phyloP scores from a whole-genome alignment of 2,888 invertebrate species.

The Lasioglossum oenotherae region DNA sequence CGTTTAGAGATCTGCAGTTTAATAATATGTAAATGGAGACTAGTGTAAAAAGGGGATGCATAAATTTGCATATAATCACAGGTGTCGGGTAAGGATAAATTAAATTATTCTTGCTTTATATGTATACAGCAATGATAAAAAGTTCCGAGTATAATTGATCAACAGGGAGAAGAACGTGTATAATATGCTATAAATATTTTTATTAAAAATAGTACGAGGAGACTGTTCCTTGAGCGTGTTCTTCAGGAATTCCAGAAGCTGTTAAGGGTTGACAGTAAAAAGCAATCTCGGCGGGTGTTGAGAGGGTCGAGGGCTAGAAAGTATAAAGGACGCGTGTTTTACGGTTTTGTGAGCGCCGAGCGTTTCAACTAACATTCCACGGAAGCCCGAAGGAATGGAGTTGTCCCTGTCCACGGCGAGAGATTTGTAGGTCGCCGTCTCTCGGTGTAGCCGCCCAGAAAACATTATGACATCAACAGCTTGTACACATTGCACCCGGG shows the following conservation, averaged over 20 bases:
- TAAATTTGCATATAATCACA: neutral
- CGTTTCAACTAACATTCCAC: conserved; percentile 81
- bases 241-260: neutral
- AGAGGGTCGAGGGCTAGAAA: conserved; percentile 51
- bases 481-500: neutral
- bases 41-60: neutral
- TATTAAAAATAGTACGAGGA: neutral
- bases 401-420: conserved; percentile 74
- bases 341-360: conserved; percentile 43
- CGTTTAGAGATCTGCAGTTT: neutral
- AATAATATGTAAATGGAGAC: neutral
- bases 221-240: neutral
- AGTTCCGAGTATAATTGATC: neutral
- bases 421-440: conserved; percentile 71
- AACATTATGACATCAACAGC: conserved; percentile 35
- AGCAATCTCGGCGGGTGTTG: conserved; percentile 74
- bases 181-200: neutral
- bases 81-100: neutral
- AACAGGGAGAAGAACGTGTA: neutral
- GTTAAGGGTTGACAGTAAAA: conserved; percentile 6
- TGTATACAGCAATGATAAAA: neutral
- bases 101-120: neutral
- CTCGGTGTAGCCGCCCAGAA: conserved; percentile 20
- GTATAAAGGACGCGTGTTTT: conserved; percentile 33
- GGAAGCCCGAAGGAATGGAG: conserved; percentile 78